phyloP scores from a whole-genome alignment of 2,888 invertebrate species.

The Papilio demoleus region DNA sequence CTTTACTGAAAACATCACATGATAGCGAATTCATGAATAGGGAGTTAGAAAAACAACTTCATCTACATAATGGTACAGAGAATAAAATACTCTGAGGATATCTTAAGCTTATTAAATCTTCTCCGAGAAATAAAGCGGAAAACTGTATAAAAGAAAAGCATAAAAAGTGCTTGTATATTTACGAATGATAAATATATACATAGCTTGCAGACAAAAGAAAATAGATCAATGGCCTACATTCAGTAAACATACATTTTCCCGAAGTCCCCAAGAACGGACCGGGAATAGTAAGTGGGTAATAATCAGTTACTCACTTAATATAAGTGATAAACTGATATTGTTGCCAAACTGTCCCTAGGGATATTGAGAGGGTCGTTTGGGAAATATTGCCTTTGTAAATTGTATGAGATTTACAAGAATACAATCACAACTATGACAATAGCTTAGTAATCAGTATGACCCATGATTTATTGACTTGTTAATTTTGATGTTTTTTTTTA shows the following conservation, averaged over 20 bases:
- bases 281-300: slow-evolving; percentile 48
- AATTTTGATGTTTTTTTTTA: background rate
- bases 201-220: slow-evolving; percentile 38
- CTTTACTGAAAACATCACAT: slow-evolving; percentile 27
- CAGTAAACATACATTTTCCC: slow-evolving; percentile 47
- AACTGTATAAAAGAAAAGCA: slow-evolving; percentile 18
- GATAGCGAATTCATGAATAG: slow-evolving; percentile 4
- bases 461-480: background rate
- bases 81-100: slow-evolving; percentile 23
- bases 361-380: slow-evolving; percentile 21
- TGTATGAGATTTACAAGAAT: slow-evolving; percentile 19
- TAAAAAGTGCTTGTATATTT: slow-evolving; percentile 16
- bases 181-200: slow-evolving; percentile 20
- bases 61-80: slow-evolving; percentile 18
- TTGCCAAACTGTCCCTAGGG: slow-evolving; percentile 23
- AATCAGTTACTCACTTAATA: slow-evolving; percentile 46
- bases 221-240: slow-evolving; percentile 45
- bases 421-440: slow-evolving; percentile 7
- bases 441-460: background rate
- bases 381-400: slow-evolving; percentile 12
- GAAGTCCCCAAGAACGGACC: slow-evolving; percentile 42
- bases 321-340: slow-evolving; percentile 40
- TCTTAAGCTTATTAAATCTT: slow-evolving; percentile 10
- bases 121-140: slow-evolving; percentile 16
- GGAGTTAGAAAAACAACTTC: background rate